phyloP scores from a whole-genome alignment of 2,888 invertebrate species.

The Cetonia aurata region DNA sequence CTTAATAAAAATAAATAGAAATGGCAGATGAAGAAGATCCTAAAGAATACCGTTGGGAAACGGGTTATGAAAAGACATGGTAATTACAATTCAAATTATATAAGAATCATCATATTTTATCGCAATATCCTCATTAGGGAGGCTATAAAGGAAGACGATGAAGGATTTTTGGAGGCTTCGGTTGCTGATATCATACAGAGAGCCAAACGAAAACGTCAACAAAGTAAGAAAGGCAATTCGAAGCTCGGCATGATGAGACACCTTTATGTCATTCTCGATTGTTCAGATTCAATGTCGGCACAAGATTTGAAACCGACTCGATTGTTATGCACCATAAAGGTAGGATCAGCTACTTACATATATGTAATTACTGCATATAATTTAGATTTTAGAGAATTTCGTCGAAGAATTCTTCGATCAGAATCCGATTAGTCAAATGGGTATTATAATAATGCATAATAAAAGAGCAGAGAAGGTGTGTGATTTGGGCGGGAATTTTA shows the following conservation, averaged over 20 bases:
- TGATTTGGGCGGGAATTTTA: constrained; percentile 88
- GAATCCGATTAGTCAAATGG: constrained; percentile 98
- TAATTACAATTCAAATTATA: constrained; percentile 60
- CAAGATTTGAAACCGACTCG: constrained; percentile 96
- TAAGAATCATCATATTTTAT: constrained; percentile 20
- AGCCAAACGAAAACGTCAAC: constrained; percentile 84
- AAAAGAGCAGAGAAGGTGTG: constrained; percentile 94
- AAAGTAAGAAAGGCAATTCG: constrained; percentile 80
- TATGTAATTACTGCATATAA: constrained; percentile 20
- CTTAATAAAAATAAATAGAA: not conserved
- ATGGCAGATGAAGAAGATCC: constrained; percentile 88
- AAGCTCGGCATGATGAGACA: constrained; percentile 99
- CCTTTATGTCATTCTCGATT: constrained; percentile 90
- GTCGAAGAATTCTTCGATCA: constrained; percentile 98
- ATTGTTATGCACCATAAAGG: constrained; percentile 88
- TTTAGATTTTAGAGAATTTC: constrained; percentile 89
- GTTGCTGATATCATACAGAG: constrained; percentile 93
- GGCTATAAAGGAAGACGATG: constrained; percentile 95
- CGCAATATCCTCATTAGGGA: constrained; percentile 75
- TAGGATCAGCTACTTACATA: constrained; percentile 60
- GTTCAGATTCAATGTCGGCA: constrained; percentile 94
- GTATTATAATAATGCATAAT: constrained; percentile 90
- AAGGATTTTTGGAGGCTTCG: constrained; percentile 90
- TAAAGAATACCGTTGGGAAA: constrained; percentile 95
- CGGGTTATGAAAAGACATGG: constrained; percentile 96